Conservation (phyloP, 2,888 invertebrate genomes). For the Eubasilissa splendida region DNA sequence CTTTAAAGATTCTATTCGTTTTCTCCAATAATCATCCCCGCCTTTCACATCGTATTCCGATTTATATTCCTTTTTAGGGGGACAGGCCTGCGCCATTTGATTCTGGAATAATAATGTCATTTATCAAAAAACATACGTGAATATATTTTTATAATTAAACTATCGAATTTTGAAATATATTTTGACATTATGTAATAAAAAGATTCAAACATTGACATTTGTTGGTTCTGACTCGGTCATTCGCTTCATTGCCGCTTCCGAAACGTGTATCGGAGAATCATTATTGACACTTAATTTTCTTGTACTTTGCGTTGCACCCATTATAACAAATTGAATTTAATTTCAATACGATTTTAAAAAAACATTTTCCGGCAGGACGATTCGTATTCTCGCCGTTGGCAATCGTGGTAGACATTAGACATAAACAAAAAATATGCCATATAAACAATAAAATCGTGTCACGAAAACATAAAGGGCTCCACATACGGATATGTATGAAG, state of each 20-base stretch:
- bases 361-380: conserved; percentile 30
- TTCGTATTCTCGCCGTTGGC: conserved; percentile 4
- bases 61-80: conserved; percentile 37
- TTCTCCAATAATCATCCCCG: conserved; percentile 55
- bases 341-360: conserved; percentile 29
- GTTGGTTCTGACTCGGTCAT: conserved; percentile 46
- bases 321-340: conserved; percentile 24
- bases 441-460: no score
- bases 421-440: no score
- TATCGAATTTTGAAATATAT: conserved; percentile 12
- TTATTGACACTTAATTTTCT: conserved; percentile 51
- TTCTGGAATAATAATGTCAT: conserved; percentile 12
- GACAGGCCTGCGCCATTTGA: background rate
- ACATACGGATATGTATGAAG: no score
- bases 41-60: conserved; percentile 45
- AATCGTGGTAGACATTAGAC: background rate
- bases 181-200: conserved; percentile 52
- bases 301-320: conserved; percentile 51
- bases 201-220: conserved; percentile 47
- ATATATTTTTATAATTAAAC: background rate
- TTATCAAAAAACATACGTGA: conserved; percentile 4
- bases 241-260: conserved; percentile 52
- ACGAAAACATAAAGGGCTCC: no score
- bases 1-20: conserved; percentile 54
- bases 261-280: conserved; percentile 51